Conservation (phyloP, 2,888 invertebrate genomes). For the Phengaris alcon region DNA sequence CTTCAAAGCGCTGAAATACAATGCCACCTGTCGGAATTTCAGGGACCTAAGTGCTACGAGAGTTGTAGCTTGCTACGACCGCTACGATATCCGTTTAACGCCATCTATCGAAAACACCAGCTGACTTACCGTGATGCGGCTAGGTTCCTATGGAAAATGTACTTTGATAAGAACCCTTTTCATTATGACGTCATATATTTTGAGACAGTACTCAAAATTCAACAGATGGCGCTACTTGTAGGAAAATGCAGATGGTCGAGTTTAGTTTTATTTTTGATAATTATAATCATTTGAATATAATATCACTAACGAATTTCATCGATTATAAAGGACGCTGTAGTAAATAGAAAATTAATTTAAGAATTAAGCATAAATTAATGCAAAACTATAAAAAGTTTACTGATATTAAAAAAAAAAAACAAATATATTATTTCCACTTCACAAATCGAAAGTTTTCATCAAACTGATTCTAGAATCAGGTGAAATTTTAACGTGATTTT, state of each 20-base stretch:
- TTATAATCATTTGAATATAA: not conserved
- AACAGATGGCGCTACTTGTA: not conserved
- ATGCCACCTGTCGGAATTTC: conserved; percentile 5
- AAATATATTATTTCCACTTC: not conserved
- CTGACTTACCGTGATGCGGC: too few relatives aligned
- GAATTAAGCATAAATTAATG: too few relatives aligned
- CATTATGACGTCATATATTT: not conserved
- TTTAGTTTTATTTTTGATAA: not conserved
- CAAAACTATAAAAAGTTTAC: too few relatives aligned
- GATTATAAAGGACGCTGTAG: too few relatives aligned
- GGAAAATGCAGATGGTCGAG: not conserved
- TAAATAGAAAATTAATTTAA: too few relatives aligned
- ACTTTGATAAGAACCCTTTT: not conserved
- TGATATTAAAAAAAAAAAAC: not conserved
- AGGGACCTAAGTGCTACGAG: not conserved
- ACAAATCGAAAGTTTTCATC: not conserved
- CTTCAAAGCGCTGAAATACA: not conserved
- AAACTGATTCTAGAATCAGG: not conserved
- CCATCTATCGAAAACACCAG: not conserved
- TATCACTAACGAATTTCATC: too few relatives aligned
- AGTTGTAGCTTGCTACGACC: not conserved
- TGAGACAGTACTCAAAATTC: not conserved
- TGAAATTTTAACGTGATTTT: conserved; percentile 50
- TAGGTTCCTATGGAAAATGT: not conserved
- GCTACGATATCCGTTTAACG: not conserved